phyloP scores from a whole-genome alignment of 2,888 invertebrate species.

The Unio pictorum region DNA sequence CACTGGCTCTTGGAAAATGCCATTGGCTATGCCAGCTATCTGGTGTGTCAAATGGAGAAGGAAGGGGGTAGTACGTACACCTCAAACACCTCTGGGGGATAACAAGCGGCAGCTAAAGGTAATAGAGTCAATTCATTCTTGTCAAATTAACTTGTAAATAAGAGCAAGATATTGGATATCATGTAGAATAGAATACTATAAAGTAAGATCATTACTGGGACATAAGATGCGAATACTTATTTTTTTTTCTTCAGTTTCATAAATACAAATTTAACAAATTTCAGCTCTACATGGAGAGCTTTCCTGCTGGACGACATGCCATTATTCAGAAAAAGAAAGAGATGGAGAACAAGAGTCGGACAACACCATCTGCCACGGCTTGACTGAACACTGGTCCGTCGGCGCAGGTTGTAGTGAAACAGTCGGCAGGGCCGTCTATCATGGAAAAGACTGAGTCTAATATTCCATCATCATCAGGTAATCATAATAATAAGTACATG shows the following conservation, averaged over 20 bases:
- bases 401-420: not conserved
- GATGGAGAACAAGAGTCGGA: not conserved
- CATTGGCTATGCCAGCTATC: constrained; percentile 7
- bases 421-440: not conserved
- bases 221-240: too few species aligned
- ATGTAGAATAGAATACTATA: too few species aligned
- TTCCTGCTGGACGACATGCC: constrained; percentile 5
- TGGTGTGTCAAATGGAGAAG: not conserved
- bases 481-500: too few species aligned
- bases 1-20: constrained; percentile 13
- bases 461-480: not conserved
- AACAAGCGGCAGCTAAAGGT: not conserved
- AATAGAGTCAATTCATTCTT: too few species aligned
- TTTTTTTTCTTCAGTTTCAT: not conserved
- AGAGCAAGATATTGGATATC: too few species aligned
- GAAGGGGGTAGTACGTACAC: constrained; percentile 13
- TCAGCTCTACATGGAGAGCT: constrained; percentile 5
- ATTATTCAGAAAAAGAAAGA: not conserved
- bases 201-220: too few species aligned
- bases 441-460: not conserved
- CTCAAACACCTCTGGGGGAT: not conserved
- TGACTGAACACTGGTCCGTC: not conserved
- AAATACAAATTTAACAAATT: not conserved
- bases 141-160: too few species aligned
- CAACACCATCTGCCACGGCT: not conserved